A percentile compares a stretch with the other conserved stretches of the same genome.
phyloP scores from a whole-genome alignment of 2,797 vertebrate genomes.

The Masticophis lateralis region DNA sequence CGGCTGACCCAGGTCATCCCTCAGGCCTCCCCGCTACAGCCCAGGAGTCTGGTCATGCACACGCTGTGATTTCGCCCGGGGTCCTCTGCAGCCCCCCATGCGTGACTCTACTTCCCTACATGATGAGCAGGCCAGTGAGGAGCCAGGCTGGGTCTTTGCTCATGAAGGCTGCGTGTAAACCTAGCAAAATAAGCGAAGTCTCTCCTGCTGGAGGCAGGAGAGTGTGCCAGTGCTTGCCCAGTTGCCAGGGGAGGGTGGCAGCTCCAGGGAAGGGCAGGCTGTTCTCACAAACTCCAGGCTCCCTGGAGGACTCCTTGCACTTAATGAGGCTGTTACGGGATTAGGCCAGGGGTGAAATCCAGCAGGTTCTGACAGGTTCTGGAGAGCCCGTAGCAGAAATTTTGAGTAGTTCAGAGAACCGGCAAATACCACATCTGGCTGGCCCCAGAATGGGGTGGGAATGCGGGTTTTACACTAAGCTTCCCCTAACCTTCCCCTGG shows the following conservation, averaged over 20 bases:
- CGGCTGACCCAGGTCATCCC: neutral
- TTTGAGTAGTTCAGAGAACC: no score
- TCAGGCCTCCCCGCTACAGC: neutral
- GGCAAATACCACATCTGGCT: no score
- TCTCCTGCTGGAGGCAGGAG: neutral
- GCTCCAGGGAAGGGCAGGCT: neutral
- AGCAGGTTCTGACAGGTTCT: no score
- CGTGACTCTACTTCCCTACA: accelerated
- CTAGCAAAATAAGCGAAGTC: accelerated
- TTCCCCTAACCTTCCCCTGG: no score
- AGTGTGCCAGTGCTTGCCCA: neutral
- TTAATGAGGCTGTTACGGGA: neutral
- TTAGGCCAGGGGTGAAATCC: neutral
- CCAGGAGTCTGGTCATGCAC: no score
- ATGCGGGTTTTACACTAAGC: no score
- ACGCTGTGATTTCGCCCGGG: neutral
- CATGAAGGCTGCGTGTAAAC: neutral
- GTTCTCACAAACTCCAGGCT: neutral
- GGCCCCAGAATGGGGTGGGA: no score
- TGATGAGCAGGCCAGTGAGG: neutral
- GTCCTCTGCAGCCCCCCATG: neutral
- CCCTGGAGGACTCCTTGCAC: neutral
- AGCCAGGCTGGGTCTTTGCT: neutral
- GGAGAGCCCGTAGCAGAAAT: no score
- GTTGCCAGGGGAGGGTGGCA: neutral